Evolutionary conservation across 2,797 vertebrate species (phyloP), one percentile per base, ranked within the genome.

Genomic region (Glossophaga mutica): DNA sequence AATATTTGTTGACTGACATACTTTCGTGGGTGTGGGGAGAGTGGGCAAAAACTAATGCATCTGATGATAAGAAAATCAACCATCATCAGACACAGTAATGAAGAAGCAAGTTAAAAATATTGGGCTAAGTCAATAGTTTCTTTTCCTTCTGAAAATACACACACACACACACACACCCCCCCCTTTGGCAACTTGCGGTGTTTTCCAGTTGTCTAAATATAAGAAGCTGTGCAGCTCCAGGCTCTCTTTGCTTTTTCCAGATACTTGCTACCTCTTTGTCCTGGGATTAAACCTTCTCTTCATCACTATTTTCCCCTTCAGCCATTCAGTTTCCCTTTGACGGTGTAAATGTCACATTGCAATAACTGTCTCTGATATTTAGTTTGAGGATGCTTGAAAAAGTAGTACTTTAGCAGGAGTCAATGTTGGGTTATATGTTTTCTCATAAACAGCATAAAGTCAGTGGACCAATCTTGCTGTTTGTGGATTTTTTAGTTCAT

Each of bases 311-410:
- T 96, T 92, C 87, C 85, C 95, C 95, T 89, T 94, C 71, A 96
- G 92, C 84, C 87, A 95, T 90, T 95, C 52, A 89, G 82, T 79
- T 94, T 52, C 95, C 90, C 70, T 59, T 46, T 87, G 91, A 94
- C 84, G 87, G 68, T 93, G 62, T 89, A 97, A 95, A 96, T 97
- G 96, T 95, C 96, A 94, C 76, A 77, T 95, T 96, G 95, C 96
- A 97, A 95, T 87, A 92, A 87, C 67, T 85, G 29, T 70, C 71
- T 50, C 92, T 96, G 89, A 55, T 94, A 42, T 96, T 96, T 94
- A 76, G 87, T 87, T 93, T 90, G 94, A 95, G 77, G 44, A 83
- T 87, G 11, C 59, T 90, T 97, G 67, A 76, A 91, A 94, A 96
- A 77, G 5, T 39, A 62, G 39, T 62, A 22, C 59, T 74, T 87